Evolutionary conservation across 2,113 vertebrate genomes (phyloP).

Genomic region (Pavo muticus): DNA sequence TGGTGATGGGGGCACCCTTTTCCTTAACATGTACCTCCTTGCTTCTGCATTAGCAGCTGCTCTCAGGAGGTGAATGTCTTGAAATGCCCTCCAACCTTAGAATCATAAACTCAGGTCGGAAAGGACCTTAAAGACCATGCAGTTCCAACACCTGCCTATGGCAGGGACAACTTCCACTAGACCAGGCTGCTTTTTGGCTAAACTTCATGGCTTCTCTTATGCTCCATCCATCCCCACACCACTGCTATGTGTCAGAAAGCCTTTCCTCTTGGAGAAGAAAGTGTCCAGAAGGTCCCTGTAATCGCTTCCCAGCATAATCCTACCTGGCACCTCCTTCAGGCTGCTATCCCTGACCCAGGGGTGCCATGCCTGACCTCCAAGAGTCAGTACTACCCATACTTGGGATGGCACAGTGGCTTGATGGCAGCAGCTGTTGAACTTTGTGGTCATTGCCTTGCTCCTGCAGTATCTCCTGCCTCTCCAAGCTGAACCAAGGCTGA

Average conservation of each 20-base stretch:
- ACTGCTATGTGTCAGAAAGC: neutral
- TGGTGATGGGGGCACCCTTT: neutral
- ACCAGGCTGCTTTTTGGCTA: neutral
- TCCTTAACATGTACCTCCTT: neutral
- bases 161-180: neutral
- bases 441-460: neutral
- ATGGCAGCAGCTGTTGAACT: neutral
- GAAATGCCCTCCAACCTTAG: neutral
- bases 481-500: neutral
- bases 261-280: neutral
- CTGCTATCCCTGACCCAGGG: neutral
- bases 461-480: neutral
- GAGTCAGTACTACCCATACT: neutral
- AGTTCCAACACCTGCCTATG: neutral
- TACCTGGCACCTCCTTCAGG: neutral
- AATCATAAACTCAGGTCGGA: neutral
- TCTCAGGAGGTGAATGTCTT: neutral
- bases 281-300: neutral
- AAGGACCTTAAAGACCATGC: neutral
- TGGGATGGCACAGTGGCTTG: accelerated
- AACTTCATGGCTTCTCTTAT: neutral
- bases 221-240: neutral
- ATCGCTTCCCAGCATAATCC: neutral
- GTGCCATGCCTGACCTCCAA: neutral
- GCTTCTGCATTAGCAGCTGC: neutral